Conservation (phyloP, 2,888 invertebrate genomes). For the Tridacna crocea region DNA sequence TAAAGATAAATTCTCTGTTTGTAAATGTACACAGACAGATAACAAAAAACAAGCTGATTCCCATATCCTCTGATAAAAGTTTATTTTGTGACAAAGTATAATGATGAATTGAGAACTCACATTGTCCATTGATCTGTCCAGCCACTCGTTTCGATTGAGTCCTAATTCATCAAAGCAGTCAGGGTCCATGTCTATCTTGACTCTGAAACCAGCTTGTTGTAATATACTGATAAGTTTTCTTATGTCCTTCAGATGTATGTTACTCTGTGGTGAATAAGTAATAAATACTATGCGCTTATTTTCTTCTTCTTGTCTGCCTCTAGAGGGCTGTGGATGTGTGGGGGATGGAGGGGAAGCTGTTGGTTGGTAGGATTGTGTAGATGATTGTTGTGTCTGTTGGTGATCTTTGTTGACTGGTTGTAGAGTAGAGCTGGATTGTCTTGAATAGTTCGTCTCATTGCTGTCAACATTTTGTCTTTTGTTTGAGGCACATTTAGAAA, state of each 20-base stretch:
- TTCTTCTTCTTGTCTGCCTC: background rate
- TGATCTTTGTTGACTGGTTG: background rate
- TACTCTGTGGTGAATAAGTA: constrained; percentile 21
- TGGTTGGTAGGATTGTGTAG: background rate
- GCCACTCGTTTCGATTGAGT: constrained; percentile 45
- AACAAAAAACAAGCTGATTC: no score
- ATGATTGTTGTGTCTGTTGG: background rate
- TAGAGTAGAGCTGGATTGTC: background rate
- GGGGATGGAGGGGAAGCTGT: background rate
- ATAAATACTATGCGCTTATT: constrained; percentile 24
- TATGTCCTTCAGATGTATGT: constrained; percentile 24
- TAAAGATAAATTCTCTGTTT: no score
- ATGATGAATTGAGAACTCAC: constrained; percentile 11
- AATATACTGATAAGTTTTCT: background rate
- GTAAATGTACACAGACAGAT: no score
- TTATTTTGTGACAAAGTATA: no score
- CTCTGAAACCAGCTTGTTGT: constrained; percentile 22
- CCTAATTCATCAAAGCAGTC: constrained; percentile 24
- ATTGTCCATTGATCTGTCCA: constrained; percentile 31
- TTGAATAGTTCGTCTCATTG: background rate
- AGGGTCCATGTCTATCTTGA: constrained; percentile 43
- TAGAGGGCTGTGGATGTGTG: background rate
- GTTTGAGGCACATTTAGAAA: background rate
- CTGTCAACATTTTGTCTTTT: background rate
- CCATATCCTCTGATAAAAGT: no score